Conservation (phyloP, 2,797 vertebrate genomes). For the Todus mexicanus region DNA sequence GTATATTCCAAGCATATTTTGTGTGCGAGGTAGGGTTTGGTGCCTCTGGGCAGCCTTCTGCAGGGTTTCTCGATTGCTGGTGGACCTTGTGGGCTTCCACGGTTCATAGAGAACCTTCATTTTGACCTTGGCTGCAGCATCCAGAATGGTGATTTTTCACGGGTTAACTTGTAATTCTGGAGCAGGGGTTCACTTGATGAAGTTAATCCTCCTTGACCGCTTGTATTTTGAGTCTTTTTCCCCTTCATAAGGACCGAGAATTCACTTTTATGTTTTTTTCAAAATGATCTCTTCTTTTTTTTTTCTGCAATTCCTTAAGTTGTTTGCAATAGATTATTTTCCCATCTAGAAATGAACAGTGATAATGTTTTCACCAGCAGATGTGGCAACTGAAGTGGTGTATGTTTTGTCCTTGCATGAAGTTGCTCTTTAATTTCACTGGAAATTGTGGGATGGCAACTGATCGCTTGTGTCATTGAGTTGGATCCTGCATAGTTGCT, state of each 20-base stretch:
- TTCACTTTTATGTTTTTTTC: neutral
- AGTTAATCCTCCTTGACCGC: neutral
- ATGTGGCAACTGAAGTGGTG: neutral
- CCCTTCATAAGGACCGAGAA: neutral
- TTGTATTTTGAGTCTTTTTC: neutral
- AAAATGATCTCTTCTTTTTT: neutral
- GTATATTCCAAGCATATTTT: neutral
- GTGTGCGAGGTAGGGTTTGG: neutral
- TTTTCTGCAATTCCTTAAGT: fast-evolving
- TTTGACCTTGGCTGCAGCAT: neutral
- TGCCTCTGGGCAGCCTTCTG: neutral
- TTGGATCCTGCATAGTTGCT: neutral
- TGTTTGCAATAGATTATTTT: neutral
- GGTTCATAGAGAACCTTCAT: neutral
- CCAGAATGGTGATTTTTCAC: neutral
- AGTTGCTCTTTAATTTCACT: neutral
- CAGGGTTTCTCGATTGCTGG: neutral
- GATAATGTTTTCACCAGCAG: neutral
- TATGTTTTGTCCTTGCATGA: neutral
- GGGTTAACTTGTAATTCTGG: neutral
- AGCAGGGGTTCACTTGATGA: neutral
- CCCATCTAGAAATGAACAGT: neutral
- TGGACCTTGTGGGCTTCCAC: neutral
- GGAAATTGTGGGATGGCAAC: neutral
- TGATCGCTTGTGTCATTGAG: fast-evolving